Base-by-base conservation (phyloP, 2,797 vertebrate genomes). In the Amphiprion clarkii region DNA sequence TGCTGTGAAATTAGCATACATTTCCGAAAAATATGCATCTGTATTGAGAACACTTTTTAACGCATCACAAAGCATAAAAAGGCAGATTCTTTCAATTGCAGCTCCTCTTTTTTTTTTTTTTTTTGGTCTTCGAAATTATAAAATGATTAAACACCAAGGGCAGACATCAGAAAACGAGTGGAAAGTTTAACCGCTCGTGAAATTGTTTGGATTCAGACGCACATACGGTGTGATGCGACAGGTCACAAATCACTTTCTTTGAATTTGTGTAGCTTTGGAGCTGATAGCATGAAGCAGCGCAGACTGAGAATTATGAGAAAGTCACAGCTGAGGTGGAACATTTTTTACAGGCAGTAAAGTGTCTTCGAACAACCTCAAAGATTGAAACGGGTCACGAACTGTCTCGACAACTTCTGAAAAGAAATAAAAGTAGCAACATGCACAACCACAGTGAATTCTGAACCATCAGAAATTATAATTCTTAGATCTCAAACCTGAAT, bases 1-100 rank as follows among this genome's bases (percentile, higher is more conserved):
- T 66, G 65, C 40, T 69, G n/a, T 83, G 71, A 88, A 79, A 86
- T 75, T 71, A 63, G 62, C 83, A 78, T 69, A 79, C 17, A 46
- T 70, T 75, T 78, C 66, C 51, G 60, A 52, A 83, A 78, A 67
- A 78, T 61, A 29, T 36, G 66, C 67, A 42, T 62, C 33, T 49
- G 55, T 27, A 23, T 69, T 6, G 17, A 63, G 48, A 6, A 11
- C 25, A 68, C 31, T 31, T 70, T 73, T 51, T 60, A 51, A 4
- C 68, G 67, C 17, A 66, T 71, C 52, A 86, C 55, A 78, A 74
- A 67, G 23, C 14, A 29, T 31, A 19, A 60, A 39, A 39, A 36
- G 62, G 53, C 54, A 31, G 1, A 5, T 23, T 65, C 48, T 29
- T 77, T 67, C 70, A 36, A 59, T 49, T 10, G 19, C 17, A 51